phyloP scores from a whole-genome alignment of 2,888 invertebrate species.

The Cancer borealis region DNA sequence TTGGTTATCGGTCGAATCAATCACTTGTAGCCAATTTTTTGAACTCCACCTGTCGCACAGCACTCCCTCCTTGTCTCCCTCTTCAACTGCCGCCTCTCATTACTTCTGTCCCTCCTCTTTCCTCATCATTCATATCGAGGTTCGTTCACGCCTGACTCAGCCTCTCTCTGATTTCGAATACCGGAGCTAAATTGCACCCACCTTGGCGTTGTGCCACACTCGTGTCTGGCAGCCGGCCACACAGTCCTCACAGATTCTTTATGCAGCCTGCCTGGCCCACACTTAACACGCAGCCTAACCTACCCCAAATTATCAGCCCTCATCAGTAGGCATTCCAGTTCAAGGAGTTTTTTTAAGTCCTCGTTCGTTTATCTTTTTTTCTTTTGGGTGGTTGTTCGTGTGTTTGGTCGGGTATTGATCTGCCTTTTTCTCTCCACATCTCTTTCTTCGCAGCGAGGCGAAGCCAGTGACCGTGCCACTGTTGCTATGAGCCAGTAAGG shows the following conservation, averaged over 20 bases:
- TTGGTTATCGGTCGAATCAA: constrained; percentile 40
- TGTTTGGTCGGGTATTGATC: background rate
- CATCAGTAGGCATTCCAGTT: background rate
- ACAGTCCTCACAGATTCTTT: background rate
- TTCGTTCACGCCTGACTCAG: constrained; percentile 27
- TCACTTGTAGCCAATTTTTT: background rate
- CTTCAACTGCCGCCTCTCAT: background rate
- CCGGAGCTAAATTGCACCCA: constrained; percentile 18
- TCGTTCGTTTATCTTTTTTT: background rate
- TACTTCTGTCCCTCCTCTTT: constrained; percentile 18
- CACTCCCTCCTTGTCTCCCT: background rate
- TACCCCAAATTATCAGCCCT: background rate
- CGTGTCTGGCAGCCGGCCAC: background rate
- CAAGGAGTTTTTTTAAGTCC: background rate
- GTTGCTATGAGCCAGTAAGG: background rate
- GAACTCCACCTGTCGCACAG: constrained; percentile 7
- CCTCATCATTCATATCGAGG: constrained; percentile 25
- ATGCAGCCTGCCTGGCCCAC: background rate
- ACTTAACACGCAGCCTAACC: background rate
- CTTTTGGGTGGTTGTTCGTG: background rate
- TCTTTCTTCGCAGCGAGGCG: background rate
- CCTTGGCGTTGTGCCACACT: background rate
- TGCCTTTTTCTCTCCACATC: background rate
- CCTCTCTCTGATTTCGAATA: constrained; percentile 26
- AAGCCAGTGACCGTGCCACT: background rate